A percentile compares a stretch with the other conserved stretches of the same genome.
phyloP scores from a whole-genome alignment of 2,797 vertebrate species.

The Luscinia luscinia region DNA sequence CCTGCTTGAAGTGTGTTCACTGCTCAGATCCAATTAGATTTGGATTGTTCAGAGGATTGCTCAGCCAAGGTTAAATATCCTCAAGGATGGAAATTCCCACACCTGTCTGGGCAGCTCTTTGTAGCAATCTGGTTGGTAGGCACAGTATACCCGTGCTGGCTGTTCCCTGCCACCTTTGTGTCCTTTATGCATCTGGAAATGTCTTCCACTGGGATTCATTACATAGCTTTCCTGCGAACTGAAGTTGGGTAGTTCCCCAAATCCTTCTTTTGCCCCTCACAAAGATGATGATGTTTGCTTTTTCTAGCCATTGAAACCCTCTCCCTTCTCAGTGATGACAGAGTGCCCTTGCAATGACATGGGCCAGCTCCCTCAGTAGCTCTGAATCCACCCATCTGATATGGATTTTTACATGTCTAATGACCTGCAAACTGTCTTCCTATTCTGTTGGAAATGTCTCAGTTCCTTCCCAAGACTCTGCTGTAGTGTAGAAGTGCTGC shows the following conservation, averaged over 20 bases:
- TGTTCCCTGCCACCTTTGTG: not conserved
- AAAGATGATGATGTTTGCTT: not conserved
- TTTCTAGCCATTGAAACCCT: not conserved
- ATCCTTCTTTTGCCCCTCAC: not conserved
- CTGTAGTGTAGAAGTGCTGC: not conserved
- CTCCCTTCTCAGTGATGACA: not conserved
- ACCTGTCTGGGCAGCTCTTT: not conserved
- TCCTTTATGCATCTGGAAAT: not conserved
- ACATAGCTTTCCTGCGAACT: not conserved
- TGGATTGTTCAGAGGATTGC: not conserved
- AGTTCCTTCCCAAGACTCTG: not conserved
- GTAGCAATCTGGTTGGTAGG: not conserved
- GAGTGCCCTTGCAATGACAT: not conserved
- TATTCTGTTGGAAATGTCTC: not conserved
- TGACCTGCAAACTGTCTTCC: not conserved
- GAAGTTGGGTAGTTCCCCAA: not conserved
- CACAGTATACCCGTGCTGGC: not conserved
- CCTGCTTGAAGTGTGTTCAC: not conserved
- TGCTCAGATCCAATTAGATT: not conserved
- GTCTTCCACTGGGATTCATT: not conserved
- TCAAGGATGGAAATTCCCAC: not conserved
- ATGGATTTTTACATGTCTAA: rapidly evolving
- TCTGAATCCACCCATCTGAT: not conserved
- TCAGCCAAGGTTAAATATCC: not conserved
- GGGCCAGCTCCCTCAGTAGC: not conserved